Conservation (phyloP, 2,888 invertebrate genomes). For the Xestia rhomboidea region DNA sequence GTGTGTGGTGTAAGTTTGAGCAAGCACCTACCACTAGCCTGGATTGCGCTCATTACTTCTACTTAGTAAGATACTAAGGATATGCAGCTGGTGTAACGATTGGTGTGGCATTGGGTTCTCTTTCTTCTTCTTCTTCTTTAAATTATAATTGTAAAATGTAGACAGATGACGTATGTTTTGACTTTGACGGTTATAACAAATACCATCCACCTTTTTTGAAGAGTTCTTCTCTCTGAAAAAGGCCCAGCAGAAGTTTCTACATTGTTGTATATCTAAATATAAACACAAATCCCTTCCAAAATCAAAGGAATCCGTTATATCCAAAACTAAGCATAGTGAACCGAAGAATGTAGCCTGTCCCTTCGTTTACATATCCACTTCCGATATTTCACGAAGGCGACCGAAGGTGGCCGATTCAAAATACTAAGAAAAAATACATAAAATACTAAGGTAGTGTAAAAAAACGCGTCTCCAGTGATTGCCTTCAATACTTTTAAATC, state of each 20-base stretch:
- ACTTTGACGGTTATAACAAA: no score
- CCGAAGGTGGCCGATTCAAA: not conserved
- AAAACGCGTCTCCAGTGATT: not conserved
- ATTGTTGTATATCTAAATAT: not conserved
- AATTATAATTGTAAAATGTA: no score
- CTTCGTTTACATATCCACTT: not conserved
- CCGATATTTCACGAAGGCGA: not conserved
- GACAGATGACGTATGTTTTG: no score
- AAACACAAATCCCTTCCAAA: not conserved
- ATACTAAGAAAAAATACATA: no score
- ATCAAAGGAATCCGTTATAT: not conserved
- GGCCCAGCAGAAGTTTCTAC: no score
- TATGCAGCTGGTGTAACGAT: slow-evolving; percentile 14
- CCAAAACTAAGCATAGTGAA: not conserved
- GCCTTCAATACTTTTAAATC: not conserved
- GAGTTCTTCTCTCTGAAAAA: no score
- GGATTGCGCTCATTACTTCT: slow-evolving; percentile 48
- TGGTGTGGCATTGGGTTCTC: not conserved
- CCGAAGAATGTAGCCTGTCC: slow-evolving; percentile 3
- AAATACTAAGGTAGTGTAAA: not conserved
- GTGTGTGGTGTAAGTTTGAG: slow-evolving; percentile 19
- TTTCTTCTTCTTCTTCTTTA: no score
- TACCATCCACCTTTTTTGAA: no score
- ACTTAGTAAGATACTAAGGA: slow-evolving; percentile 16
- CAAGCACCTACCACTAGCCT: slow-evolving; percentile 14